These are phyloP conservation scores for Lordiphosa mommai DNA, from an alignment of 1,140 invertebrate species.

Conservation along the genomic window DNA sequence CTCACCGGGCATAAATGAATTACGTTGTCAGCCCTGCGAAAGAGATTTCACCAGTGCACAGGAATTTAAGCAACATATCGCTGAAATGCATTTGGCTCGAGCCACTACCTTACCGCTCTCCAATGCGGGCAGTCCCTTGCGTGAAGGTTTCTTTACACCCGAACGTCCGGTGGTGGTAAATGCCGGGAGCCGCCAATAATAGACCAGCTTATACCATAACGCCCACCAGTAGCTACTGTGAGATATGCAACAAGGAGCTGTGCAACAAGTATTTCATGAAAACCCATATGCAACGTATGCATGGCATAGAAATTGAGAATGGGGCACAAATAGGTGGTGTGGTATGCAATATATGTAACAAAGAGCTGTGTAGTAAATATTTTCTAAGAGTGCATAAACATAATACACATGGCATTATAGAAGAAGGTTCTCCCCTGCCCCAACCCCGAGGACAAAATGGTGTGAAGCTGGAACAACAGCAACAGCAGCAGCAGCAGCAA, in stretches of 20 bases:
- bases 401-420: conserved; percentile 97
- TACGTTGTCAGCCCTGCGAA: conserved; percentile 82
- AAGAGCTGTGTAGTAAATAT: conserved; percentile 98
- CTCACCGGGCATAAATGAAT: conserved; percentile 46
- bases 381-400: conserved; percentile 98
- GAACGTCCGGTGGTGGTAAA: conserved; percentile 45
- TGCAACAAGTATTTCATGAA: conserved; percentile 99
- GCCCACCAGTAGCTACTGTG: conserved; percentile 94
- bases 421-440: conserved; percentile 83
- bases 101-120: conserved; percentile 22
- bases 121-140: conserved; percentile 51
- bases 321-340: conserved; percentile 94
- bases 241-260: conserved; percentile 99
- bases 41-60: conserved; percentile 82
- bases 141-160: conserved; percentile 75
- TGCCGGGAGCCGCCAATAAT: conserved; percentile 10
- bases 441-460: conserved; percentile 81
- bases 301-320: conserved; percentile 97
- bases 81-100: conserved; percentile 81
- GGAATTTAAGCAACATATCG: conserved; percentile 82
- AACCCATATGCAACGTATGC: conserved; percentile 99
- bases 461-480: conserved; percentile 80
- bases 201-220: conserved; percentile 81
- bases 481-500: conserved; percentile 50
- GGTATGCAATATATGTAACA: conserved; percentile 97